Evolutionary conservation across 2,888 invertebrate genomes (phyloP), one percentile per base, ranked within the genome.

Genomic region (Parelbella ahira): DNA sequence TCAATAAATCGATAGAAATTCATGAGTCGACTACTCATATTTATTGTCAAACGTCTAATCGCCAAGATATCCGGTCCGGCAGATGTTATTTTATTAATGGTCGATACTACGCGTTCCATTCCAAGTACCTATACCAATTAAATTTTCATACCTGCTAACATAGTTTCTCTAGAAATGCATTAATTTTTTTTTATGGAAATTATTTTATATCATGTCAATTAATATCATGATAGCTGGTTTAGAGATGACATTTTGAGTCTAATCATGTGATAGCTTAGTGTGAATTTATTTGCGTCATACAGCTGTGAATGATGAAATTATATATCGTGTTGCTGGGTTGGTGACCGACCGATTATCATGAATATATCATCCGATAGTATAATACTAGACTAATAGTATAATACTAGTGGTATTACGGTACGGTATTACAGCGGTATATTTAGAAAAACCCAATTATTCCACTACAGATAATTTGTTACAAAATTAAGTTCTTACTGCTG

Each of bases 61-160:
- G 42, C 41, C 11, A 38, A 28, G 33, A 33, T 41, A 41, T 44
- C 44, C 44, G 47, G 44, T 39, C 21, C 6, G 20, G 44, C 47
- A 47, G 47, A 44, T 47, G 44, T 37, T 47, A 15, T 11, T 41
- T 27, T 33, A 39, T 25, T 13, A 30, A 23, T 30, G 33, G 41
- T 33, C 12, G 20, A 41, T 41, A 20, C 32, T 25, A 19, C 15
- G 20, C 27, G 20, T 29, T 30, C 20, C 15, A 11, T 41, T 33
- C 33, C 24, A 20, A 30, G 38, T 23, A 12, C 9, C n/a, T n/a
- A n/a, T n/a, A 41, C 27, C 41, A 41, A 41, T 41, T 41, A 41
- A 41, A 5, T 41, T 28, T 41, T 41, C 33, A 41, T 41, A 41
- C 41, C 32, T 23, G 39, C 32, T 15, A 20, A 41, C 33, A 15